Conservation (phyloP, 2,797 vertebrate species). For the Phataginus tetradactyla region DNA sequence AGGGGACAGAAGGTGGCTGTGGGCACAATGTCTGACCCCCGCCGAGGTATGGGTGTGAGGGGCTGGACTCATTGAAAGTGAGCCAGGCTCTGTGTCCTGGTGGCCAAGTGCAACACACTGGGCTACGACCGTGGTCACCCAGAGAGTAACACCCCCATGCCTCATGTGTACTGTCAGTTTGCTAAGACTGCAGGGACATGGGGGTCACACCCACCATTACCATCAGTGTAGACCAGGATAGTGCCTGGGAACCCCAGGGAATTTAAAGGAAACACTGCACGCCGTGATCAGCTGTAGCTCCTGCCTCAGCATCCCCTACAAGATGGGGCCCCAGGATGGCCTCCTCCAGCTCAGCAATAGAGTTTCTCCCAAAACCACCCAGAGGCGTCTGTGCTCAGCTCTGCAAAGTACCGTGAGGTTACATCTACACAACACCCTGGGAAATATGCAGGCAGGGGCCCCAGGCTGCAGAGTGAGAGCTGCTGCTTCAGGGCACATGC, state of each 20-base stretch:
- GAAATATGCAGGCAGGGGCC: background rate
- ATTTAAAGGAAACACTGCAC: background rate
- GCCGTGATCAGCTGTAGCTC: background rate
- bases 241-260: background rate
- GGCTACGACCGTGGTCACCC: too few species aligned
- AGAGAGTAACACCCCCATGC: background rate
- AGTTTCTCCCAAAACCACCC: background rate
- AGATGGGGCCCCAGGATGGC: background rate
- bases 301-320: background rate
- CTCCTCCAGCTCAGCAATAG: background rate
- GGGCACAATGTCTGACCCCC: background rate
- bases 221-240: background rate
- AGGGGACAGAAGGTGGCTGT: background rate
- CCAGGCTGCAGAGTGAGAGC: background rate
- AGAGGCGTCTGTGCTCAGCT: background rate
- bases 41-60: background rate
- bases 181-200: accelerated
- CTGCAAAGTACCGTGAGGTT: background rate
- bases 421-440: accelerated
- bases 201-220: background rate
- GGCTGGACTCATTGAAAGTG: background rate
- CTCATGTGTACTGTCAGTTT: background rate
- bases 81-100: background rate
- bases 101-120: background rate
- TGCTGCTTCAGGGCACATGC: background rate